These are phyloP conservation scores for Stegana nigrithorax DNA, from an alignment of 2,888 invertebrate species.

Conservation along the genomic window DNA sequence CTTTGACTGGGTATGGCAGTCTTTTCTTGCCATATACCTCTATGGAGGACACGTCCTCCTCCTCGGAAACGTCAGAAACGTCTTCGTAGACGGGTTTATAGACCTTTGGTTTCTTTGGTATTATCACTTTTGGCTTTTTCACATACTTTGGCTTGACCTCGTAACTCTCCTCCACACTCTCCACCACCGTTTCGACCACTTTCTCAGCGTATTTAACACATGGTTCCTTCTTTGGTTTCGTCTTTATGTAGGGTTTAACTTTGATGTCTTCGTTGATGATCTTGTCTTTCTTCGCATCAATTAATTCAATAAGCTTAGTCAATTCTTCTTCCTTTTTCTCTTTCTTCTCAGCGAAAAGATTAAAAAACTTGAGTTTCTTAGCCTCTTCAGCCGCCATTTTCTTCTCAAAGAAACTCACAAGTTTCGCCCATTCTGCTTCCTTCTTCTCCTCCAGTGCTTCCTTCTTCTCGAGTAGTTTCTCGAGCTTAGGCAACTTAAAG, in stretches of 20 bases:
- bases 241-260: too few relatives aligned
- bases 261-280: too few relatives aligned
- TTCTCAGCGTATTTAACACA: too few relatives aligned
- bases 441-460: slow-evolving; percentile 12
- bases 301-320: not conserved
- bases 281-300: not conserved
- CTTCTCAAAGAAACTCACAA: not conserved
- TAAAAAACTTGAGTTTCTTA: not conserved
- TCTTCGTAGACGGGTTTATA: too few relatives aligned
- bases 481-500: not conserved
- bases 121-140: too few relatives aligned
- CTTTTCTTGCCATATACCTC: not conserved
- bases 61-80: too few relatives aligned
- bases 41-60: not conserved
- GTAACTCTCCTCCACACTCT: too few relatives aligned
- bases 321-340: slow-evolving; percentile 1
- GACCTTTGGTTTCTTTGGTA: too few relatives aligned
- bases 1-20: too few relatives aligned
- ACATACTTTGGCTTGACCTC: too few relatives aligned
- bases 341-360: slow-evolving; percentile 7
- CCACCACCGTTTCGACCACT: too few relatives aligned
- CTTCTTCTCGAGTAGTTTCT: not conserved
- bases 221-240: too few relatives aligned
- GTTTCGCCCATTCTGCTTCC: not conserved
- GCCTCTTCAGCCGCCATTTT: not conserved